phyloP scores from a whole-genome alignment of 2,113 vertebrate genomes.

The Cryptomyrus ogoouensis region DNA sequence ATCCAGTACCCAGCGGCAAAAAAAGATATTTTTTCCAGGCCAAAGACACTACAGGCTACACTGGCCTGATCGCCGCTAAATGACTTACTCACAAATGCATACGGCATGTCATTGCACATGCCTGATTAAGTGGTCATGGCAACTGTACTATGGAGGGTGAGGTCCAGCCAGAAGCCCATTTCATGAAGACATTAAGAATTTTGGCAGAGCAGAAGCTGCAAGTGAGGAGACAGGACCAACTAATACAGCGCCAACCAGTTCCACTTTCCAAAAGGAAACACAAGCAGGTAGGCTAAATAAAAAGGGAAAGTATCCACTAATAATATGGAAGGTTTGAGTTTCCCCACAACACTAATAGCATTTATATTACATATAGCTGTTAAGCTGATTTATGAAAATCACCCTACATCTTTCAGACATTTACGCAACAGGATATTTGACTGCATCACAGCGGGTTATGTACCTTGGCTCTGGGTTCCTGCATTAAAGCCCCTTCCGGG shows the following conservation, averaged over 20 bases:
- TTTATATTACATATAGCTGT: not conserved
- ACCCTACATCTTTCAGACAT: not conserved
- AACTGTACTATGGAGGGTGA: not conserved
- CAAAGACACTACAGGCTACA: not conserved
- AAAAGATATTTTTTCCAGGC: not conserved
- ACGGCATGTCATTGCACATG: not conserved
- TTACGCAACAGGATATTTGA: not conserved
- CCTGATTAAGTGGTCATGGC: not conserved
- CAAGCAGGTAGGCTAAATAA: not conserved
- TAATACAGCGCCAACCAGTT: not conserved
- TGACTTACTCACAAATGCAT: not conserved
- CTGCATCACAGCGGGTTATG: not conserved
- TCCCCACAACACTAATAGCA: not conserved
- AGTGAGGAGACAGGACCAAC: not conserved
- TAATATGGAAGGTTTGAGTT: not conserved
- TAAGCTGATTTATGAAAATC: not conserved
- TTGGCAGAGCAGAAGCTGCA: not conserved
- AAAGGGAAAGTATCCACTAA: not conserved
- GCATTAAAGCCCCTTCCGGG: not conserved
- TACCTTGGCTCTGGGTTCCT: not conserved
- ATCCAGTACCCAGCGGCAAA: not conserved
- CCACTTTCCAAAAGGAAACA: not conserved
- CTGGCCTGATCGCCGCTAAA: not conserved
- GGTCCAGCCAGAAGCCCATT: not conserved
- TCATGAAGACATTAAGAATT: not conserved